These are phyloP conservation scores for Drepana falcataria DNA, from an alignment of 2,888 invertebrate genomes.

Conservation along the genomic window DNA sequence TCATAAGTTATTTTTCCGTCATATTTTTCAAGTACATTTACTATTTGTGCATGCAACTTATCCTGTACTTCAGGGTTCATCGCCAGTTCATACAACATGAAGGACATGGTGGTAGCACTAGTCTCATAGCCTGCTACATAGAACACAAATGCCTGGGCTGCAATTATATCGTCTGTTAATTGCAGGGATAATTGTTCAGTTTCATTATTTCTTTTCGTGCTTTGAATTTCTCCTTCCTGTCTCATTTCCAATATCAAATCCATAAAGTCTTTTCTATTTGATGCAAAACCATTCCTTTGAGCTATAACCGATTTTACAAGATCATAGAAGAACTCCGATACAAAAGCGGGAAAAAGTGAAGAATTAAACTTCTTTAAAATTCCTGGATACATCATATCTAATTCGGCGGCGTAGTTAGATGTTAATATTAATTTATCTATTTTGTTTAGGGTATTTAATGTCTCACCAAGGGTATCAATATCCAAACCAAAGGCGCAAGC, in stretches of 20 bases:
- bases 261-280: constrained; percentile 43
- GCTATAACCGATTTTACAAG: constrained; percentile 27
- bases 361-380: constrained; percentile 31
- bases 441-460: constrained; percentile 13
- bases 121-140: constrained; percentile 66
- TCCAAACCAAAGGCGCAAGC: constrained; percentile 42
- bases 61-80: constrained; percentile 50
- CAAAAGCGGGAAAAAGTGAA: constrained; percentile 26
- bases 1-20: constrained; percentile 52
- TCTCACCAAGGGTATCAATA: constrained; percentile 23
- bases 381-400: constrained; percentile 43
- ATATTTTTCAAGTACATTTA: constrained; percentile 32
- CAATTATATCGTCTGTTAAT: constrained; percentile 41
- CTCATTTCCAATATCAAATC: constrained; percentile 42
- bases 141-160: constrained; percentile 60
- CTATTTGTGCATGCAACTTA: constrained; percentile 41
- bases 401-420: constrained; percentile 17
- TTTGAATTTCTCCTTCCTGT: constrained; percentile 26
- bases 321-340: constrained; percentile 27
- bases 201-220: constrained; percentile 13
- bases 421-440: constrained; percentile 19
- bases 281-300: constrained; percentile 35
- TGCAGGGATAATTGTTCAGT: constrained; percentile 19
- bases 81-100: constrained; percentile 48
- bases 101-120: constrained; percentile 53